Base-by-base conservation (phyloP, 2,113 vertebrate genomes). In the Isurus oxyrinchus region DNA sequence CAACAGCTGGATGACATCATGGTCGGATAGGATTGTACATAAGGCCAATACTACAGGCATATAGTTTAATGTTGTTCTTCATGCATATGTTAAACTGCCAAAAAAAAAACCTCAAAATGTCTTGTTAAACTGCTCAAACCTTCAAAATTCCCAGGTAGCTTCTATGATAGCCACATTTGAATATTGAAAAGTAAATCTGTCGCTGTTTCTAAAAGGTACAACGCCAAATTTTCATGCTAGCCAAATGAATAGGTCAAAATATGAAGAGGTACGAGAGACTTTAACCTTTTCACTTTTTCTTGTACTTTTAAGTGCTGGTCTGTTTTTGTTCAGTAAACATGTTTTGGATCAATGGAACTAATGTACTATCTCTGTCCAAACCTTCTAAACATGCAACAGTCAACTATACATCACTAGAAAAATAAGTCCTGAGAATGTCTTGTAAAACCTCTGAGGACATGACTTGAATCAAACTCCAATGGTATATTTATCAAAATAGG, bases 1-100 rank as follows among this genome's bases (percentile, higher is more conserved):
- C 35, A 91, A n/a, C 88, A 91, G 55, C 27, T 91, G 88, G 57
- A 59, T 91, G 55, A 91, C 31, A 91, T 91, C 55, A 91, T 61
- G 13, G 55, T 91, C 55, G 27, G 88, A 16, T 59, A 91, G 55
- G 55, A 91, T 35, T 61, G 25, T 59, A 59, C 27, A 53, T 59
- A 14, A 27, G 27, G 44, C 84, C 84, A 59, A 59, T 59, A 91
- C 35, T 31, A 35, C 27, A 55, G 55, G 3, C 55, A 59, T 35
- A 59, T 35, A 59, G 25, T 55, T 59, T 59, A 61, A 91, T 91
- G 14, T 27, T 59, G 88, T 53, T 91, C 10, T 59, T 91, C 57
- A 59, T 91, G 27, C 27, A 14, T 27, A 91, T 61, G 55, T 59
- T 55, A 91, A 59, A 59, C 55, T 91, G 88, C 53, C 88, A 91